Conservation (phyloP, 2,113 vertebrate genomes). For the Megatriorchis doriae region DNA sequence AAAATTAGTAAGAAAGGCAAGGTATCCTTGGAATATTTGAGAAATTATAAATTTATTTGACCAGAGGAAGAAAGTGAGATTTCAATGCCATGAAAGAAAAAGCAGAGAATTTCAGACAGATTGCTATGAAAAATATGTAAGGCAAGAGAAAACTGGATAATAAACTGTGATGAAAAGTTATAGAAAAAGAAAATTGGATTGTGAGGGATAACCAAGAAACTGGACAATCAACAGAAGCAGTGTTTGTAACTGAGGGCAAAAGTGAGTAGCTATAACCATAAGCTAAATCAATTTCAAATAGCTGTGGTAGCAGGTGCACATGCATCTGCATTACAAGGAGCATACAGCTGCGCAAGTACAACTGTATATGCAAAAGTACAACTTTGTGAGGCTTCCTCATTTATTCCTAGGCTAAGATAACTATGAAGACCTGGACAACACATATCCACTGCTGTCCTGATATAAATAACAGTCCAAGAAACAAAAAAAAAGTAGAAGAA, state of each 20-base stretch:
- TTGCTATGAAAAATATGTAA: neutral
- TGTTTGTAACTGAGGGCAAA: neutral
- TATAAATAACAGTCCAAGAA: neutral
- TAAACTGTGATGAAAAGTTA: neutral
- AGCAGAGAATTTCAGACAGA: neutral
- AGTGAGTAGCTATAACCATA: neutral
- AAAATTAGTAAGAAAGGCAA: neutral
- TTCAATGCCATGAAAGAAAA: neutral
- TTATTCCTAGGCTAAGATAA: neutral
- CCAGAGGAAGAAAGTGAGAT: neutral
- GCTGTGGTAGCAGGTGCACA: neutral
- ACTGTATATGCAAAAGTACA: rapidly evolving
- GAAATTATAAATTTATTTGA: neutral
- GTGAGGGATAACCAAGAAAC: neutral
- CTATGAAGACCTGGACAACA: neutral
- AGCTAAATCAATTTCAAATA: neutral
- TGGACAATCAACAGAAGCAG: neutral
- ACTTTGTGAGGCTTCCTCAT: neutral
- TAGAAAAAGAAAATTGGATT: neutral
- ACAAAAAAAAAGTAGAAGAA: neutral
- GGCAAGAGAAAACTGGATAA: neutral
- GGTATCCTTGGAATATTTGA: neutral
- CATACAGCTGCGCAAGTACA: neutral
- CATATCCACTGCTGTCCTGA: neutral
- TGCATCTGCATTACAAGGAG: neutral